Base-by-base conservation (phyloP, 2,797 vertebrate genomes). In the Botia kubotai region DNA sequence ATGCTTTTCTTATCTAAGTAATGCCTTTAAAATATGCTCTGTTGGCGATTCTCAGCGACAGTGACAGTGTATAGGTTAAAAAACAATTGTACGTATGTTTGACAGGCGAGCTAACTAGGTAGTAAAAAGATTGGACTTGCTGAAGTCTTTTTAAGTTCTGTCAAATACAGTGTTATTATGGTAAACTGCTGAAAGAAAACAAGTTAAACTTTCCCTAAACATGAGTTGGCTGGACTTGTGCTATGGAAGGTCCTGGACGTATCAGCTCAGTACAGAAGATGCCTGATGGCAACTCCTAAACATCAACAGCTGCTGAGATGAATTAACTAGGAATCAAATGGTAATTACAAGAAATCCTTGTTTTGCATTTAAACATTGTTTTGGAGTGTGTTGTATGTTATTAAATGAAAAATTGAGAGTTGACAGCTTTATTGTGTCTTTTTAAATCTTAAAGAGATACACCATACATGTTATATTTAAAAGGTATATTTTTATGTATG, bases 241-340 rank as follows among this genome's bases (percentile, higher is more conserved):
- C 43, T 50, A 83, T 83, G 82, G 68, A 72, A 14, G 19, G 39
- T 43, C 43, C 53, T 72, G 23, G 65, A 67, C 72, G 60, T 23
- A 21, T 62, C 65, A 52, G 46, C 43, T 29, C 17, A 29, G 62
- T 76, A 29, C 72, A 79, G 36, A 75, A 80, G 3, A 36, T 69
- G 23, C 63, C 60, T 62, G 73, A 78, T 83, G 83, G 67, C 62
- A 17, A 82, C 77, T 52, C 39, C 19, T 36, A 39, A 82, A 73
- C 48, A 11, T 14, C 65, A 63, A 63, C 63, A 83, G 36, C 66
- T 55, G 63, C 75, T 58, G 26, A 75, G 82, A 77, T 83, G 84
- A 89, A 86, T 85, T 66, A 77, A 79, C 74, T 65, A 76, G 19
- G 48, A 81, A 72, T 81, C 88, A 85, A 85, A 89, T 87, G 88